A percentile compares a stretch with the other conserved stretches of the same genome.
These are phyloP conservation scores for Chelonus insularis DNA, from an alignment of 1,140 invertebrate genomes.

Conservation along the genomic window DNA sequence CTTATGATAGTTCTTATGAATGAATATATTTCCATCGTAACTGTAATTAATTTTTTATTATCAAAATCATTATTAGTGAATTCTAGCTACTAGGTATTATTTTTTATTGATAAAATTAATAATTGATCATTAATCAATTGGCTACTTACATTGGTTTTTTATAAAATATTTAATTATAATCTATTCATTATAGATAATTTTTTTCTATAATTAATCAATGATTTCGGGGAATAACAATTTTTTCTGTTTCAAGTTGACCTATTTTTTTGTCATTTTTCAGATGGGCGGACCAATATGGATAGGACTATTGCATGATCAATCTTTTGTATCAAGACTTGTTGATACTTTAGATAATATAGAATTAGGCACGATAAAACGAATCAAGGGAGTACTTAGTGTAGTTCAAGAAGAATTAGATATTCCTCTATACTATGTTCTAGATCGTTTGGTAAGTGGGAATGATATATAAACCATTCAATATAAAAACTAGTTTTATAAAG, in stretches of 20 bases:
- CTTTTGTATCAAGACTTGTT: slow-evolving; percentile 70
- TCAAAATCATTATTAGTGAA: no score
- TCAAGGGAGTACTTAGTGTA: slow-evolving; percentile 73
- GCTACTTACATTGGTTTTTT: no score
- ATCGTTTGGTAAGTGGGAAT: slow-evolving; percentile 55
- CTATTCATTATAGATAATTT: slow-evolving; percentile 1
- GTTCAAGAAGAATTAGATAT: slow-evolving; percentile 82
- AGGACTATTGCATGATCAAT: slow-evolving; percentile 76
- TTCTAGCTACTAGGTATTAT: no score
- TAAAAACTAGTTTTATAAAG: slow-evolving; percentile 18
- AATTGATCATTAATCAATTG: no score
- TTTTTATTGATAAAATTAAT: no score
- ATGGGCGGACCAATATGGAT: slow-evolving; percentile 95
- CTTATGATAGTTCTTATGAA: background rate
- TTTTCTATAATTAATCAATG: background rate
- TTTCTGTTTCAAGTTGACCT: slow-evolving; percentile 8
- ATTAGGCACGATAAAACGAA: slow-evolving; percentile 74
- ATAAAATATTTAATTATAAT: background rate
- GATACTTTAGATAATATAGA: slow-evolving; percentile 51
- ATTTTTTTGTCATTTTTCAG: slow-evolving; percentile 51
- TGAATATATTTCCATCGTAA: background rate
- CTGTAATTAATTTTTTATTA: no score
- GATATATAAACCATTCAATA: background rate
- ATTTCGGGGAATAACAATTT: no score
- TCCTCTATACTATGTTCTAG: slow-evolving; percentile 85